Evolutionary conservation across 2,113 vertebrate genomes (phyloP).

Genomic region (Bubo blakistoni): DNA sequence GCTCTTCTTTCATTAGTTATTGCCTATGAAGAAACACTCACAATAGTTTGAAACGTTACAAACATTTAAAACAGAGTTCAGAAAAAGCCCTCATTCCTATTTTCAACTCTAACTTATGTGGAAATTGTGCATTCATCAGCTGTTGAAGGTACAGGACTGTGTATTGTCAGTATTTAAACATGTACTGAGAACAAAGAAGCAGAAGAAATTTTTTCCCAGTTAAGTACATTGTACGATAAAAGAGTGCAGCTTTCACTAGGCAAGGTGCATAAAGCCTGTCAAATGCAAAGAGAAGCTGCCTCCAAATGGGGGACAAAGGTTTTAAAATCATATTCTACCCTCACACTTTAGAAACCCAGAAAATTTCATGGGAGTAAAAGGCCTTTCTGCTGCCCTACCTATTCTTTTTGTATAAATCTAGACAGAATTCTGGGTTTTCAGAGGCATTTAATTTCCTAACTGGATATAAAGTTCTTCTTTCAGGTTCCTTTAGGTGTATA

Average conservation of each 20-base stretch:
- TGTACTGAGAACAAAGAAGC: neutral
- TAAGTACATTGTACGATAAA: neutral
- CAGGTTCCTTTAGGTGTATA: neutral
- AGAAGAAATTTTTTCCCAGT: neutral
- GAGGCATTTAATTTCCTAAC: neutral
- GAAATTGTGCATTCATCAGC: neutral
- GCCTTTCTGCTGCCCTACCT: neutral
- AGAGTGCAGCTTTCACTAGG: neutral
- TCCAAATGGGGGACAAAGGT: neutral
- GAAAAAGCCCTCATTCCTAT: neutral
- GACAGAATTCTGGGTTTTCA: neutral
- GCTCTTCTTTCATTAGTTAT: neutral
- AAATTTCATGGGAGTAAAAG: neutral
- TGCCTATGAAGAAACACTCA: neutral
- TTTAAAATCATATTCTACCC: neutral
- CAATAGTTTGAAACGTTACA: neutral
- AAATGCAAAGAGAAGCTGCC: neutral
- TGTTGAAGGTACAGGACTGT: rapidly evolving
- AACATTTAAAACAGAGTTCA: neutral
- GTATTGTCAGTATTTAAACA: neutral
- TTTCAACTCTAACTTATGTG: neutral
- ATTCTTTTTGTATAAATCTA: neutral
- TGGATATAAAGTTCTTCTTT: neutral
- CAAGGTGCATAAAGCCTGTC: neutral
- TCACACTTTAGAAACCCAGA: neutral